A percentile compares a stretch with the other conserved stretches of the same genome.
Conservation (phyloP, 2,888 invertebrate species). For the Eupelmus urozonus region DNA sequence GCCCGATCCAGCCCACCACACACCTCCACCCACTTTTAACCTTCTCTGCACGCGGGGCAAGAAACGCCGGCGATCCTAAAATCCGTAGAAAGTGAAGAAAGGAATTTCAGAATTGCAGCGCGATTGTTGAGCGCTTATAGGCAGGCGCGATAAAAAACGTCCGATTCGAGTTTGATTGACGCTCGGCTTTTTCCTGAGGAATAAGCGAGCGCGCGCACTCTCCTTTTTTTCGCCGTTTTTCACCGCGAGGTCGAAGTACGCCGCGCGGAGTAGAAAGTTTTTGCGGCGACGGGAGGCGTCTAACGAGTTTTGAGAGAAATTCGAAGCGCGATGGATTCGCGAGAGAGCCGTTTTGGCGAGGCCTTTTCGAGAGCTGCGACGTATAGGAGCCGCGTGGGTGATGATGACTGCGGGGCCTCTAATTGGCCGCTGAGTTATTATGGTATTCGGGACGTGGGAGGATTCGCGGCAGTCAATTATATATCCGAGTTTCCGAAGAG, state of each 20-base stretch:
- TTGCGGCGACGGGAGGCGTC: constrained; percentile 32
- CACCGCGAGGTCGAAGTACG: neutral
- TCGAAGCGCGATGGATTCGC: constrained; percentile 5
- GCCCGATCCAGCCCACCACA: no score
- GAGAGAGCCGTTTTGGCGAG: neutral
- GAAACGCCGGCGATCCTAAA: constrained; percentile 28
- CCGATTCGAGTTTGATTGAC: constrained; percentile 31
- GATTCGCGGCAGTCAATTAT: no score
- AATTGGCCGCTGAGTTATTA: neutral
- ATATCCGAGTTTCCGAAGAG: no score
- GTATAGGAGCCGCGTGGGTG: neutral
- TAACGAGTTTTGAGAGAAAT: constrained; percentile 45
- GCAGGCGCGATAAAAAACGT: neutral
- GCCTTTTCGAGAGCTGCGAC: neutral
- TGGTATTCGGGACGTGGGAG: neutral
- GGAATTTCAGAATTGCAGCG: constrained; percentile 31
- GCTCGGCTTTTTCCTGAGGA: neutral
- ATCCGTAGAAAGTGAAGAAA: constrained; percentile 50
- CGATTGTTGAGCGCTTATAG: neutral
- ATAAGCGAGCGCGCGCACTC: neutral
- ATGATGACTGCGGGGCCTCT: neutral
- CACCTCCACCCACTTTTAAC: no score
- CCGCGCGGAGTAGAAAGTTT: constrained; percentile 34
- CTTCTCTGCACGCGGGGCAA: no score
- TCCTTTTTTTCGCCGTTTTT: constrained; percentile 21